phyloP scores from a whole-genome alignment of 2,797 vertebrate genomes.

The Zalophus californianus region DNA sequence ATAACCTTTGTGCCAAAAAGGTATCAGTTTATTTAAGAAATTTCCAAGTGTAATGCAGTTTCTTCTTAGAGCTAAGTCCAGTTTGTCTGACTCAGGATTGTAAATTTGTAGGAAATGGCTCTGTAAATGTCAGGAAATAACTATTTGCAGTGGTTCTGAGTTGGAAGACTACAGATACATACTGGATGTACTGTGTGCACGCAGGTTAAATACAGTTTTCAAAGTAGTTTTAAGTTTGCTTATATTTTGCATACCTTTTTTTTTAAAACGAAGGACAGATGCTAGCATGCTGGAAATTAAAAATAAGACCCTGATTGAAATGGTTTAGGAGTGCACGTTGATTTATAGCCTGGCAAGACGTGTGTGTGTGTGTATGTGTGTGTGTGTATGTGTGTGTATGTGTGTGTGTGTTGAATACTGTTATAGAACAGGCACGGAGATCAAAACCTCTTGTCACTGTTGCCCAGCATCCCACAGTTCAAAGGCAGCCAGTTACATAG shows the following conservation, averaged over 20 bases:
- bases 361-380: not conserved
- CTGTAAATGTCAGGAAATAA: conserved; percentile 29
- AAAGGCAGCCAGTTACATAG: conserved; percentile 32
- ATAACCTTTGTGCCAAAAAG: not conserved
- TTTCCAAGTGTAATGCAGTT: not conserved
- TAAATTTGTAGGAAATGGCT: not conserved
- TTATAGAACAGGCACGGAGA: not conserved
- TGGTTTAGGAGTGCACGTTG: not conserved
- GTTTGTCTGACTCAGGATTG: not conserved
- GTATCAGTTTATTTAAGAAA: conserved; percentile 53
- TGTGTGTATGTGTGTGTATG: not conserved
- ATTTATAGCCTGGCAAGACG: not conserved
- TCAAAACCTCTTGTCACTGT: not conserved
- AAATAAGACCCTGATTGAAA: not conserved
- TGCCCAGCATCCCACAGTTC: not conserved
- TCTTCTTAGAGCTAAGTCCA: not conserved
- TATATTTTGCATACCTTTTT: conserved; percentile 6
- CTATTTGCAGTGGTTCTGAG: not conserved
- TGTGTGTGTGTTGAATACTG: not conserved
- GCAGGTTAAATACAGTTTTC: conserved; percentile 35
- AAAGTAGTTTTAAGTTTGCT: conserved; percentile 53
- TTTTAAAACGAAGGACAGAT: not conserved
- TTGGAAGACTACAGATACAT: not conserved
- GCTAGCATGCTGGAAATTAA: conserved; percentile 31
- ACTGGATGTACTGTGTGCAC: not conserved